Conservation (phyloP, 2,888 invertebrate genomes). For the Gymnocheta viridis region DNA sequence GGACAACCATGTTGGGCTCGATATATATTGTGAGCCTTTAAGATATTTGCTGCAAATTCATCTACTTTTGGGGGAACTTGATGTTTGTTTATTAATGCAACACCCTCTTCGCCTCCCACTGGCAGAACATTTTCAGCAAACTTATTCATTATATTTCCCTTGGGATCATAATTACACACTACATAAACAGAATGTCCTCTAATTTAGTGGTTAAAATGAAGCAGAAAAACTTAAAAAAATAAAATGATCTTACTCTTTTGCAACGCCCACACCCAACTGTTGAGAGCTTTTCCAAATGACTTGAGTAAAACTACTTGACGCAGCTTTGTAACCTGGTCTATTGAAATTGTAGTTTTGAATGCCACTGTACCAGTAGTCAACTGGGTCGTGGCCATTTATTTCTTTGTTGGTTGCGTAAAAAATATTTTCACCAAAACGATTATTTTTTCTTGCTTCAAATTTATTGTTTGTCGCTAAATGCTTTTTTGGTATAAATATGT, state of each 20-base stretch:
- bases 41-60: conserved; percentile 17
- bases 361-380: conserved; percentile 88
- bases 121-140: conserved; percentile 35
- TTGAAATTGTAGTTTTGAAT: conserved; percentile 87
- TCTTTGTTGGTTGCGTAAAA: conserved; percentile 88
- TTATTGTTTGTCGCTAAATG: conserved; percentile 57
- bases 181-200: conserved; percentile 39
- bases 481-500: conserved; percentile 35
- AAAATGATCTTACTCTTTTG: conserved; percentile 72
- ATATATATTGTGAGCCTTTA: conserved; percentile 20
- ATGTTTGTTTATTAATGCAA: not conserved
- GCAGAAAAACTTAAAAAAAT: not conserved
- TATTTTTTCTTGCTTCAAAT: conserved; percentile 86
- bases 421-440: conserved; percentile 92
- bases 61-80: not conserved
- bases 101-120: not conserved
- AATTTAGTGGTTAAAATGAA: not conserved
- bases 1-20: conserved; percentile 18
- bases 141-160: conserved; percentile 15
- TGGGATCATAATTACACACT: conserved; percentile 52
- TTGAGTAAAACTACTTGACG: conserved; percentile 92
- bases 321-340: conserved; percentile 84
- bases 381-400: conserved; percentile 82
- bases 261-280: conserved; percentile 90
- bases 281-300: conserved; percentile 90